Base-by-base conservation (phyloP, 2,888 invertebrate species). In the Callinectes sapidus region DNA sequence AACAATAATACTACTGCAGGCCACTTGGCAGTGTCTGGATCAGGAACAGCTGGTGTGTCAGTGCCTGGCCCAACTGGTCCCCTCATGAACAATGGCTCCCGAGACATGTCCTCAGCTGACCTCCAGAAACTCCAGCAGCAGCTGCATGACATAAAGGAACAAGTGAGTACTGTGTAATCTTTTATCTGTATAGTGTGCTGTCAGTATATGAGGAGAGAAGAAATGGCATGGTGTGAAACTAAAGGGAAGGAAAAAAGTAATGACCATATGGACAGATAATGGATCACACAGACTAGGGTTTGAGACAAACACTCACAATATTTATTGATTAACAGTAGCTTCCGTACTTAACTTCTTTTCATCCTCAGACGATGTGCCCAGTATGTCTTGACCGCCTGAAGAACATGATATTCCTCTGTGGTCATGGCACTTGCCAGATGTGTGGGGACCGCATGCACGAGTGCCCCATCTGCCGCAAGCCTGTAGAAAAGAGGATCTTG, bases 361-460 rank as follows among this genome's bases (percentile, higher is more conserved):
- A 39, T 77, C 81, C 96, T 5, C 97, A 99, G 98, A 99, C 99
- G 1, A 98, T 99, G 98, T 99, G 99, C 95, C 99, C 99, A 6
- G 99, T 99, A 94, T 99, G 99, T 96, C 97, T 99, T 96, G 99
- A 99, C 96, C 97, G 99, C 61, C 96, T 99, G 95, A 99, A 99
- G 96, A 99, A 99, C 96, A 99, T 99, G 99, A 99, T 99, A 95
- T 99, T 99, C 96, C 97, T 99, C 87, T 99, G 99, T 96, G 99
- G 99, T 10, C 99, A 99, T 96, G 99, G 99, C 95, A 98, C 99
- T 94, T 99, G 99, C 96, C 99, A 99, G 96, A 98, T 99, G 98
- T 99, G 99, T 96, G 99, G 99, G 55, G 99, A 99, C 96, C 97
- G 98, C 95, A 99, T 99, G 97, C 97, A 98, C 94, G 99, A 99